A percentile compares a stretch with the other conserved stretches of the same genome.
phyloP scores from a whole-genome alignment of 2,113 vertebrate species.

The Oophaga pumilio region DNA sequence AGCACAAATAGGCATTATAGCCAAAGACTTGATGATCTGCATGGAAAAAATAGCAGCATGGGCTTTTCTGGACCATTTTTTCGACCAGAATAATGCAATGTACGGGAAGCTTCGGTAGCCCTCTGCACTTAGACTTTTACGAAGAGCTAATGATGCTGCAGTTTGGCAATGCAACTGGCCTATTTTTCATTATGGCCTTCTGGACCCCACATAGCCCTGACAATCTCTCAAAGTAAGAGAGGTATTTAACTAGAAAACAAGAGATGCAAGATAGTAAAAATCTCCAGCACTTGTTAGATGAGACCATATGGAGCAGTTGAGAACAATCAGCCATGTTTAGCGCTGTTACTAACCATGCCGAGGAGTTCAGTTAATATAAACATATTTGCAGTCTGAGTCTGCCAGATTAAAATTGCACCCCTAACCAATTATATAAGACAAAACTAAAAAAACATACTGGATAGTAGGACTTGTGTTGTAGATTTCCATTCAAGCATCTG shows the following conservation, averaged over 20 bases:
- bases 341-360: neutral
- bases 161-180: too few species aligned
- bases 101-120: too few species aligned
- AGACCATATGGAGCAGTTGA: neutral
- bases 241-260: neutral
- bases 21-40: too few species aligned
- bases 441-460: neutral
- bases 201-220: neutral
- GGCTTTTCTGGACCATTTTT: too few species aligned
- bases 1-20: too few species aligned
- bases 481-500: neutral
- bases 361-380: neutral
- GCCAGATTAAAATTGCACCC: neutral
- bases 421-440: neutral
- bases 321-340: neutral
- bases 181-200: too few species aligned
- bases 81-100: too few species aligned
- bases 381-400: neutral
- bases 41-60: too few species aligned
- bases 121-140: too few species aligned
- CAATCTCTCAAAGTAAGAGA: neutral
- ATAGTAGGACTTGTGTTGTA: neutral
- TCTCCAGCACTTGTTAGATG: conserved; percentile 16
- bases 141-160: too few species aligned
- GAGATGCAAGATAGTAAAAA: neutral